Evolutionary conservation across 2,113 vertebrate species (phyloP), one percentile per base, ranked within the genome.

Genomic region (Felis chaus): DNA sequence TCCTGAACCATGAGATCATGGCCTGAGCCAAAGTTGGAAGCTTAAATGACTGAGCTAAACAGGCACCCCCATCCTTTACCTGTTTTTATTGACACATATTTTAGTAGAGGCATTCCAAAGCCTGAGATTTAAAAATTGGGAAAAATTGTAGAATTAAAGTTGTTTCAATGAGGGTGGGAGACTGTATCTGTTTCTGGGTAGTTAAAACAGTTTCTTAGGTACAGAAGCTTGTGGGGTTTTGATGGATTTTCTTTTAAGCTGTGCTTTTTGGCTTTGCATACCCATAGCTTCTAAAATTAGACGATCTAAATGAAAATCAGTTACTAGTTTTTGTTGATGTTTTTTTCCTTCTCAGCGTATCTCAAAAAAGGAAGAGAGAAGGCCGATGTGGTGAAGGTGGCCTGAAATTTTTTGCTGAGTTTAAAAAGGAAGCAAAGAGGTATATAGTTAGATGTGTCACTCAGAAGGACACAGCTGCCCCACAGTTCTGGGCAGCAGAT

Each of bases 381-480:
- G 79, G 29, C 74, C 18, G 53, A 14, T 48, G 21, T 27, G 25
- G 48, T 66, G 36, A 68, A 93, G 16, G 33, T 96, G 41, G 25
- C 68, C 50, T 81, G 57, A 89, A 80, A 74, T 74, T 84, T 16
- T 92, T 85, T 39, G 55, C 23, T 25, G 23, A 61, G 16, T 65
- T 92, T 94, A 71, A 50, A 95, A 91, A 71, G 50, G n/a, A 87
- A 86, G 88, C 88, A 89, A 88, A 79, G 45, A 92, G 78, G 31
- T 83, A 25, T 71, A 48, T 29, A 31, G 6, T 94, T 3, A 3
- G 61, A n/a, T 55, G 25, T 48, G 68, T 97, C 95, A 93, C 61
- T 12, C 16, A 74, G 81, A 84, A 69, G 68, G 85, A 23, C 53
- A 95, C 73, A 29, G n/a, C 63, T 81, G 29, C 80, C 83, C 66